Conservation (phyloP, 2,113 vertebrate genomes). For the Hemichromis elongatus region DNA sequence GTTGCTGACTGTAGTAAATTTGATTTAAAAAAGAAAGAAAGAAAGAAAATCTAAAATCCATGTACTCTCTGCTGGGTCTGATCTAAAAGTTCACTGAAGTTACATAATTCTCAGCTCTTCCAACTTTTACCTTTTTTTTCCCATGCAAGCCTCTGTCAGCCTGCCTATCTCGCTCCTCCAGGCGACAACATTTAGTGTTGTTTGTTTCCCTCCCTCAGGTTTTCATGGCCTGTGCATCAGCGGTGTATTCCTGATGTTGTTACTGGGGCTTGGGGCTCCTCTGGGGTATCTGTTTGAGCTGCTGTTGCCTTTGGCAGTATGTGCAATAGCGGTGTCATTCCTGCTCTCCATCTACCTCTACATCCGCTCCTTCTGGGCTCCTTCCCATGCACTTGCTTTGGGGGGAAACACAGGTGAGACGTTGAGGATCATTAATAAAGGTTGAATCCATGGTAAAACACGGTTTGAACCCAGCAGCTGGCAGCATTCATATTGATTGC, state of each 20-base stretch:
- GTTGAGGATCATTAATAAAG: not conserved
- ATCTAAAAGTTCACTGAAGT: not conserved
- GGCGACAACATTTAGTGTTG: not conserved
- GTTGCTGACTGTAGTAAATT: not conserved
- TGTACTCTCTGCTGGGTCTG: not conserved
- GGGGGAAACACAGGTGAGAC: slow-evolving; percentile 86
- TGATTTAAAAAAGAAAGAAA: not conserved
- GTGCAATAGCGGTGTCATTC: slow-evolving; percentile 68
- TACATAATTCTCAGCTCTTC: not conserved
- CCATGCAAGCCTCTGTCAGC: not conserved
- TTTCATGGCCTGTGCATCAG: slow-evolving; percentile 77
- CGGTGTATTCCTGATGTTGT: slow-evolving; percentile 60
- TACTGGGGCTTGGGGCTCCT: slow-evolving; percentile 66
- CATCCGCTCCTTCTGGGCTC: slow-evolving; percentile 74
- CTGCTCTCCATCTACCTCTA: slow-evolving; percentile 81
- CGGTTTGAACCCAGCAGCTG: not conserved
- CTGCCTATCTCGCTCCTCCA: not conserved
- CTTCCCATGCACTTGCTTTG: slow-evolving; percentile 73
- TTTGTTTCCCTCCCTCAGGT: slow-evolving; percentile 67
- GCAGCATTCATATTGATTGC: not conserved
- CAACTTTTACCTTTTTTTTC: not conserved
- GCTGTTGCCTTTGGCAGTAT: slow-evolving; percentile 77
- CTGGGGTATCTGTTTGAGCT: slow-evolving; percentile 76
- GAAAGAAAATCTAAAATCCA: not conserved
- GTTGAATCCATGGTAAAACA: not conserved